Evolutionary conservation across 2,888 invertebrate genomes (phyloP).

Genomic region (Lypha dubia): DNA sequence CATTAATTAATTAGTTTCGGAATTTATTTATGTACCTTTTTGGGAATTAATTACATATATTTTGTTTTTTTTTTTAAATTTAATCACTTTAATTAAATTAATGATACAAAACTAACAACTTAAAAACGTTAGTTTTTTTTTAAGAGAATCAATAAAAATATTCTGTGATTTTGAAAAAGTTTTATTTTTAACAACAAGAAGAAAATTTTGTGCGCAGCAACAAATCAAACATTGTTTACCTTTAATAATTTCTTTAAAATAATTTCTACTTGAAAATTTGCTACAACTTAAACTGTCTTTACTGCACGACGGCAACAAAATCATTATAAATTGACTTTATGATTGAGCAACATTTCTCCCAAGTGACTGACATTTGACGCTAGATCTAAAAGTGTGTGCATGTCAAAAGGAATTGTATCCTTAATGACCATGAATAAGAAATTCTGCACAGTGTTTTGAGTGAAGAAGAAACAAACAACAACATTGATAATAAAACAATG

Average conservation of each 20-base stretch:
- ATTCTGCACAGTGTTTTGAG: constrained; percentile 4
- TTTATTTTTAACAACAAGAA: neutral
- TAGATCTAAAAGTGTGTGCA: neutral
- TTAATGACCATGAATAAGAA: constrained; percentile 21
- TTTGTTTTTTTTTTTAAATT: no score
- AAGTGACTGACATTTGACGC: constrained; percentile 13
- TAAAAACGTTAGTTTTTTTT: no score
- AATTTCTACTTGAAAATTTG: neutral
- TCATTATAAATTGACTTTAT: constrained; percentile 19
- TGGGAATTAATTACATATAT: no score
- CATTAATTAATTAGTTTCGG: no score
- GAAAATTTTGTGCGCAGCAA: neutral
- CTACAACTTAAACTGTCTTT: neutral
- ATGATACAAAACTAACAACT: no score
- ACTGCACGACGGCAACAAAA: neutral
- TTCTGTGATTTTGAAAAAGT: no score
- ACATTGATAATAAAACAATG: no score
- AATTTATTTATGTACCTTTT: no score
- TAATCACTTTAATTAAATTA: no score
- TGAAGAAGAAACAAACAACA: no score
- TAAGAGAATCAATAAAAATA: no score
- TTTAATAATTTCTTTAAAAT: neutral
- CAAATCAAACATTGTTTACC: no score
- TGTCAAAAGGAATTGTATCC: neutral
- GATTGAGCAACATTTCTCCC: neutral